Percentiles rank a stretch among this genome's conserved stretches.
Conservation (phyloP, 1,140 invertebrate genomes). For the Spodoptera litura region DNA sequence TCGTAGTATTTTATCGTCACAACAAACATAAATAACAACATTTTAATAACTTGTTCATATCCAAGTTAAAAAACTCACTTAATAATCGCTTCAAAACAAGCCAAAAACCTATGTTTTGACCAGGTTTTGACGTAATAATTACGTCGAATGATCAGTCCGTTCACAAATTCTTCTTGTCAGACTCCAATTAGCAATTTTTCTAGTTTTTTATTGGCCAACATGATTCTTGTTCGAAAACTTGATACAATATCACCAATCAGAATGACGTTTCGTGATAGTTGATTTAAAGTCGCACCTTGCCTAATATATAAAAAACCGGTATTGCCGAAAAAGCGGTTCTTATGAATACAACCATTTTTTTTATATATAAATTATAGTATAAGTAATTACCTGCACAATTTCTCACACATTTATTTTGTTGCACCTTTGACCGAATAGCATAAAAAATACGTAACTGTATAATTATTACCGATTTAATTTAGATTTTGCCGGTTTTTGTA, state of each 20-base stretch:
- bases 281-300: neutral
- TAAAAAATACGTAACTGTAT: no score
- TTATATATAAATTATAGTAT: no score
- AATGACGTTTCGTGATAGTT: conserved; percentile 2
- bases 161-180: conserved; percentile 51
- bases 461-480: no score
- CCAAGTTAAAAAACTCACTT: conserved; percentile 51
- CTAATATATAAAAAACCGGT: neutral
- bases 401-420: no score
- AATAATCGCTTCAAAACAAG: conserved; percentile 68
- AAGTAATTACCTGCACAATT: no score
- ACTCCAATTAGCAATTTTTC: conserved; percentile 52
- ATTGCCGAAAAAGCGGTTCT: neutral
- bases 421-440: no score
- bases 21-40: conserved; percentile 54
- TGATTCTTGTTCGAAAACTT: conserved; percentile 56
- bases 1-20: conserved; percentile 44
- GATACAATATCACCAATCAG: conserved; percentile 45
- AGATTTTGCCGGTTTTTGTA: neutral
- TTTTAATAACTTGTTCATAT: conserved; percentile 50
- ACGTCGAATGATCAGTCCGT: conserved; percentile 55
- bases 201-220: conserved; percentile 56
- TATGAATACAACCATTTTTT: no score
- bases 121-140: conserved; percentile 68
- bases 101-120: conserved; percentile 69